phyloP scores from a whole-genome alignment of 2,113 vertebrate genomes.

The Grallaria varia region DNA sequence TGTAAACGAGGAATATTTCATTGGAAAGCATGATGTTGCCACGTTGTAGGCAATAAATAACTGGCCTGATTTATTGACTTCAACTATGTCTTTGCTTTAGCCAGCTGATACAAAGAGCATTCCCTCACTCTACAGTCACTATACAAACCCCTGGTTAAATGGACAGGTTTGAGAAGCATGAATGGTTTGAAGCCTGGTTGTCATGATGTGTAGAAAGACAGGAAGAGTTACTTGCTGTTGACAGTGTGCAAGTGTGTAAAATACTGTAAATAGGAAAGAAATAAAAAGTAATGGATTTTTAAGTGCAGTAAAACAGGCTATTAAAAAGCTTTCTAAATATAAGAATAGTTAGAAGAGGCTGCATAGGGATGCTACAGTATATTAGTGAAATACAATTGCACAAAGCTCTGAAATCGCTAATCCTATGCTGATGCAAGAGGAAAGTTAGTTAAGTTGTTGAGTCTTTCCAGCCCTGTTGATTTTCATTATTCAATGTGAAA shows the following conservation, averaged over 20 bases:
- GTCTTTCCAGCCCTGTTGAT: neutral
- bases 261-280: neutral
- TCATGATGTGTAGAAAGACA: neutral
- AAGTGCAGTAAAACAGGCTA: neutral
- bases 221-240: neutral
- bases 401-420: neutral
- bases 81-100: neutral
- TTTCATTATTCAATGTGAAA: neutral
- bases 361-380: neutral
- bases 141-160: neutral
- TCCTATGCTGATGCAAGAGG: neutral
- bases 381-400: rapidly evolving
- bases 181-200: neutral
- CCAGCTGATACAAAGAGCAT: neutral
- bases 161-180: neutral
- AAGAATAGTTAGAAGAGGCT: neutral
- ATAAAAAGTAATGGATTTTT: neutral
- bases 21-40: neutral
- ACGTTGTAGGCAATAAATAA: neutral
- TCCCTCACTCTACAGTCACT: neutral
- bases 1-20: neutral
- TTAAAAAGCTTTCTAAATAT: neutral
- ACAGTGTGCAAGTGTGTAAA: neutral
- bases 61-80: neutral
- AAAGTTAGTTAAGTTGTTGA: neutral